Percentiles rank a stretch among this genome's conserved stretches.
phyloP scores from a whole-genome alignment of 2,797 vertebrate species.

The Neostethus bicornis region DNA sequence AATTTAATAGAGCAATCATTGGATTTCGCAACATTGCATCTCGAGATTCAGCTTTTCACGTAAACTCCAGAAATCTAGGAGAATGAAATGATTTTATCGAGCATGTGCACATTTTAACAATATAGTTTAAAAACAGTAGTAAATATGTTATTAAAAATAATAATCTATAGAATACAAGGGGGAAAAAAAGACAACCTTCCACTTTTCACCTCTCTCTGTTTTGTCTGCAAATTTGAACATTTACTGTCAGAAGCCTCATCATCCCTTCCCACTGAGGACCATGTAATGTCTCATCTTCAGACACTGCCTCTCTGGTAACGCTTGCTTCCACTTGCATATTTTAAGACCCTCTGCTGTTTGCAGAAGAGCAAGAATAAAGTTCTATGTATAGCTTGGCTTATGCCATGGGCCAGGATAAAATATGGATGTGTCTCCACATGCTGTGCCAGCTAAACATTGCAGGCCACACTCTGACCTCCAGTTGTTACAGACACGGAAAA shows the following conservation, averaged over 20 bases:
- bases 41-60: background rate
- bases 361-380: conserved; percentile 57
- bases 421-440: conserved; percentile 68
- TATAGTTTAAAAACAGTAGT: background rate
- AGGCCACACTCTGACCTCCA: conserved; percentile 55
- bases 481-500: conserved; percentile 37
- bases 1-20: background rate
- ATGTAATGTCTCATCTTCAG: conserved; percentile 43
- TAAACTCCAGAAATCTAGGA: background rate
- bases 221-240: conserved; percentile 39
- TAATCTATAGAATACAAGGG: conserved; percentile 23
- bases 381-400: conserved; percentile 74
- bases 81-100: background rate
- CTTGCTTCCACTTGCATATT: conserved; percentile 56
- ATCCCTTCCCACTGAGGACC: conserved; percentile 33
- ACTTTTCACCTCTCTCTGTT: background rate
- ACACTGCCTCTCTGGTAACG: conserved; percentile 33
- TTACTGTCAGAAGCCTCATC: conserved; percentile 35
- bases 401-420: conserved; percentile 74
- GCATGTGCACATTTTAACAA: too few species aligned
- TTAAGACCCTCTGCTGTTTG: conserved; percentile 50
- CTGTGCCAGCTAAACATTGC: conserved; percentile 47
- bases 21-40: background rate
- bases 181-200: conserved; percentile 14
- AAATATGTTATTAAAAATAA: conserved; percentile 15